phyloP scores from a whole-genome alignment of 2,113 vertebrate species.

The Caracal caracal region DNA sequence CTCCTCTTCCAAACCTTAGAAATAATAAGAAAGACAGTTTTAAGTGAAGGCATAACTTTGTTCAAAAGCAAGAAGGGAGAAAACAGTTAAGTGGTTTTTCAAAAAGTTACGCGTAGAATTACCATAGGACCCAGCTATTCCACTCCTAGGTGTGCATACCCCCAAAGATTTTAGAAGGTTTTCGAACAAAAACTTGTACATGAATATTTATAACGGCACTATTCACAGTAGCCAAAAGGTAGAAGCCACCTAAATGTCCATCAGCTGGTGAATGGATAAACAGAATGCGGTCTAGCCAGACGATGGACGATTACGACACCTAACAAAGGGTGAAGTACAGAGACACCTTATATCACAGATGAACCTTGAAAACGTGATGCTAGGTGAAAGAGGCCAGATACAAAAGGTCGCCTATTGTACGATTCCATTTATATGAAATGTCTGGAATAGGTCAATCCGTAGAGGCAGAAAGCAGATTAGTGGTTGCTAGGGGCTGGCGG shows the following conservation, averaged over 20 bases:
- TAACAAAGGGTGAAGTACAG: no score
- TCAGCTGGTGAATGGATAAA: not conserved
- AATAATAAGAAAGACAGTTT: not conserved
- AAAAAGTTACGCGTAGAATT: not conserved
- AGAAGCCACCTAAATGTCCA: not conserved
- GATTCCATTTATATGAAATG: not conserved
- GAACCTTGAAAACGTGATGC: not conserved
- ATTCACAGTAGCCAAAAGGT: not conserved
- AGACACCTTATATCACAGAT: no score
- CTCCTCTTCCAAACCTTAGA: not conserved
- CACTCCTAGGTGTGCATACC: not conserved
- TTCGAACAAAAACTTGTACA: not conserved
- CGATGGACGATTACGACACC: not conserved
- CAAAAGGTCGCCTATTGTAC: not conserved
- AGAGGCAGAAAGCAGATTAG: not conserved
- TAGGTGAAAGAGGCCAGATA: not conserved
- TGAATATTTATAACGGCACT: not conserved
- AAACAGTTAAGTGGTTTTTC: not conserved
- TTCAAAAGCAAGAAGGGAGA: not conserved
- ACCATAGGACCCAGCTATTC: not conserved
- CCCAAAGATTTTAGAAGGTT: not conserved
- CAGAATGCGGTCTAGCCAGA: not conserved
- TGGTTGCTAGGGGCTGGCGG: not conserved
- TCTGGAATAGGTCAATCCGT: not conserved
- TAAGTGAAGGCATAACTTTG: not conserved